Conservation (phyloP, 2,797 vertebrate species). For the Artibeus jamaicensis region DNA sequence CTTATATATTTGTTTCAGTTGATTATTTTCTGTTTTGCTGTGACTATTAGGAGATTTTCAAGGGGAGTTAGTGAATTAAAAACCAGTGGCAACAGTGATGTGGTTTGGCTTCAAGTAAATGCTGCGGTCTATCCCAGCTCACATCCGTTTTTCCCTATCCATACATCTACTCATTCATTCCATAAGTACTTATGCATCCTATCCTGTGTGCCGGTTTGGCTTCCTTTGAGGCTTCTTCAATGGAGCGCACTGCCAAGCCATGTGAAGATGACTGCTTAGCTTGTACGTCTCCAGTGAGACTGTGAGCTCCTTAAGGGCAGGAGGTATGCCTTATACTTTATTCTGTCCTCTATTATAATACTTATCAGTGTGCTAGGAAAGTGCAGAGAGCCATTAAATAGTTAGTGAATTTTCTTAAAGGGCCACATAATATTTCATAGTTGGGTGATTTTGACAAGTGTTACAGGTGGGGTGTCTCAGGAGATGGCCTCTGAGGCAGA, state of each 20-base stretch:
- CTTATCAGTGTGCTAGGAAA: neutral
- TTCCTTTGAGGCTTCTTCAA: neutral
- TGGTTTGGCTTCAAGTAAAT: neutral
- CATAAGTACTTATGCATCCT: neutral
- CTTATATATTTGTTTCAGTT: neutral
- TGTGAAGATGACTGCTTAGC: neutral
- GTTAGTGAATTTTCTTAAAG: constrained; percentile 1
- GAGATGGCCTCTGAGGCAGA: neutral
- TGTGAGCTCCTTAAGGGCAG: neutral
- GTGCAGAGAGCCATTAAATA: neutral
- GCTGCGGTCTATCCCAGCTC: neutral
- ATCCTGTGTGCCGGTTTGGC: neutral
- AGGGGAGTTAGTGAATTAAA: neutral
- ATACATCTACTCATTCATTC: neutral
- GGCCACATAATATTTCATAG: neutral
- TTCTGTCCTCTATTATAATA: neutral
- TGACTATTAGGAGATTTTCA: neutral
- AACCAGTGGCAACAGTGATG: neutral
- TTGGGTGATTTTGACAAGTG: neutral
- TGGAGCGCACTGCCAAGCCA: neutral
- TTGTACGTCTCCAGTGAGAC: neutral
- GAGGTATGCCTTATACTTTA: neutral
- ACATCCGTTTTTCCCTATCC: neutral
- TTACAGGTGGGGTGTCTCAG: neutral
- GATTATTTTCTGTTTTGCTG: neutral